Evolutionary conservation across 2,113 vertebrate genomes (phyloP), one percentile per base, ranked within the genome.

Genomic region (Synchiropus splendidus): DNA sequence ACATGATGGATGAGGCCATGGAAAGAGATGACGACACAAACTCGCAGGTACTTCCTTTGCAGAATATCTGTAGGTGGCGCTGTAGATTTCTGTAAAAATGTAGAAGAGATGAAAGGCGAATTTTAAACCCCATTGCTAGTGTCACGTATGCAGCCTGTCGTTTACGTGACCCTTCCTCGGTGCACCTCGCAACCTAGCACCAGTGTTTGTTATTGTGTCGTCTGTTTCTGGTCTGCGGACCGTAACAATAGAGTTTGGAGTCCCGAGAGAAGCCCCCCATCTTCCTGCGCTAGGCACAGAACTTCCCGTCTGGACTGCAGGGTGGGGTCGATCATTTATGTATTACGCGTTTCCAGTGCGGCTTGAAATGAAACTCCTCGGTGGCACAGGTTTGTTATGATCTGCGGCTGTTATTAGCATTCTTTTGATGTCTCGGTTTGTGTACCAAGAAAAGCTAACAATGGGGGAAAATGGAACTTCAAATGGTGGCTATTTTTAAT

Each of bases 231-330:
- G 60, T 51, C 80, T 74, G 51, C 56, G 69, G 43, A 18, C 66
- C 40, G 52, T 74, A 87, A 87, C 86, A 87, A 87, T 87, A 80
- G 83, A 81, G 84, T 86, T 86, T 85, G 72, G 74, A 82, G 76
- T 85, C 83, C 81, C 77, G 51, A 70, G 82, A 85, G 84, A 77
- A 84, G 72, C 78, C 78, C 77, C 74, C 71, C 40, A 64, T 68
- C 80, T 85, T 87, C 83, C 85, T 85, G 74, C 67, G 74, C 71
- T 72, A 72, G 67, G 75, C 82, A 81, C 80, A 75, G 59, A 73
- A 65, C 74, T 84, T 86, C 86, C 86, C 54, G 83, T 83, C 77
- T 73, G 63, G 78, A 72, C 65, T 45, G 15, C 66, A 58, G 63
- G 64, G 75, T 69, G 71, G 54, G 66, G 74, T 61, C 2, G 51